Conservation (phyloP, 2,113 vertebrate genomes). For the Coptodon rendalli region DNA sequence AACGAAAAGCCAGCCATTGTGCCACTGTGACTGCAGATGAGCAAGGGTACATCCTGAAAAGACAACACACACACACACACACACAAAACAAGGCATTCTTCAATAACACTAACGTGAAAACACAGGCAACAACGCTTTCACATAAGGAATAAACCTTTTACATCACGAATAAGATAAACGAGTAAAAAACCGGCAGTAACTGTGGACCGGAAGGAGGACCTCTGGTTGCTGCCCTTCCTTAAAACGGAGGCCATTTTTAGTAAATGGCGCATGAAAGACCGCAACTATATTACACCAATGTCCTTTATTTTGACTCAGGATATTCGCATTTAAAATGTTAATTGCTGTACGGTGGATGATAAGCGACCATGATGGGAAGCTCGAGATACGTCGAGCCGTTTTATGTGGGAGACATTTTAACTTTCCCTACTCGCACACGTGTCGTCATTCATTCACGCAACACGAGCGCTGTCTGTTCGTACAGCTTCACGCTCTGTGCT, state of each 20-base stretch:
- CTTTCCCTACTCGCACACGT: constrained; percentile 18
- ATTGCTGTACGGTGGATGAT: rapidly evolving
- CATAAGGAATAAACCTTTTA: neutral
- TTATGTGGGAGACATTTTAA: neutral
- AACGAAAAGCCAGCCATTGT: constrained; percentile 76
- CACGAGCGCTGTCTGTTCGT: neutral
- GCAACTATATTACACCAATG: neutral
- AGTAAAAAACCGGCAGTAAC: neutral
- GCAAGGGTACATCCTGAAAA: constrained; percentile 79
- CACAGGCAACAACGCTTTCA: neutral
- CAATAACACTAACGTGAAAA: neutral
- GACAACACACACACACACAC: neutral
- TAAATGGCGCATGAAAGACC: constrained; percentile 30
- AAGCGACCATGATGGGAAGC: rapidly evolving
- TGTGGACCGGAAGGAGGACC: neutral
- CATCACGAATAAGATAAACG: neutral
- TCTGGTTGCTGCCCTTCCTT: neutral
- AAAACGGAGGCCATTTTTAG: constrained; percentile 54
- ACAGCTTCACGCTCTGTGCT: neutral
- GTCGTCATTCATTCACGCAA: constrained; percentile 52
- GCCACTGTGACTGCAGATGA: constrained; percentile 59
- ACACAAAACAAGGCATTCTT: neutral
- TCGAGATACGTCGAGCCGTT: neutral
- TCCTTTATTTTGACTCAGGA: neutral
- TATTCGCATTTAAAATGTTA: neutral